These are phyloP conservation scores for Heliconius cydno DNA, from an alignment of 2,888 invertebrate genomes.

Conservation along the genomic window DNA sequence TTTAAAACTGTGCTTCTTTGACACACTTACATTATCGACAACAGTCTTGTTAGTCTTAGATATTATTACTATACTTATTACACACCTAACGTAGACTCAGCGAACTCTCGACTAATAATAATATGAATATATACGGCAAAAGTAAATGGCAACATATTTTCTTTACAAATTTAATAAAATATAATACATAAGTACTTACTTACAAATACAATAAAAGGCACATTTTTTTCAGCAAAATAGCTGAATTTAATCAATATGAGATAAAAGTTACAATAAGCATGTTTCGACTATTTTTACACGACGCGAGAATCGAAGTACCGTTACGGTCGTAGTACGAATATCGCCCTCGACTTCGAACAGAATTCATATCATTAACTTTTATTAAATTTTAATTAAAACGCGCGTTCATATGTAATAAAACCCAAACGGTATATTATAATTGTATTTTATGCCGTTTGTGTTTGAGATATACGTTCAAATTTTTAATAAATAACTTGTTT, in stretches of 20 bases:
- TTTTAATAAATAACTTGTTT: slow-evolving; percentile 26
- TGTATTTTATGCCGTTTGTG: slow-evolving; percentile 28
- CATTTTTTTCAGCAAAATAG: slow-evolving; percentile 51
- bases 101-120: not conserved
- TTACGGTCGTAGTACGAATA: slow-evolving; percentile 34
- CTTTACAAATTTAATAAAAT: slow-evolving; percentile 36
- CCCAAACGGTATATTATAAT: slow-evolving; percentile 34
- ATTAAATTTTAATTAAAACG: slow-evolving; percentile 38
- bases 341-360: slow-evolving; percentile 32
- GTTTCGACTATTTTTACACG: slow-evolving; percentile 32
- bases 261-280: slow-evolving; percentile 37
- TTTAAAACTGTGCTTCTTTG: slow-evolving; percentile 53
- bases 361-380: slow-evolving; percentile 33
- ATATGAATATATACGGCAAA: slow-evolving; percentile 3
- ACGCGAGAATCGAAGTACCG: slow-evolving; percentile 27
- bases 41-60: slow-evolving; percentile 65
- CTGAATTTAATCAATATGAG: slow-evolving; percentile 33
- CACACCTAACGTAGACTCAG: slow-evolving; percentile 23
- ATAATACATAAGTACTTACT: slow-evolving; percentile 57
- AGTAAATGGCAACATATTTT: slow-evolving; percentile 44
- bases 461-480: slow-evolving; percentile 17
- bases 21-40: slow-evolving; percentile 59
- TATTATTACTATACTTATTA: slow-evolving; percentile 35
- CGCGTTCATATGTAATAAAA: slow-evolving; percentile 40
- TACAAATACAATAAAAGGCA: slow-evolving; percentile 63